phyloP scores from a whole-genome alignment of 2,888 invertebrate species.

The Agriotes lineatus region DNA sequence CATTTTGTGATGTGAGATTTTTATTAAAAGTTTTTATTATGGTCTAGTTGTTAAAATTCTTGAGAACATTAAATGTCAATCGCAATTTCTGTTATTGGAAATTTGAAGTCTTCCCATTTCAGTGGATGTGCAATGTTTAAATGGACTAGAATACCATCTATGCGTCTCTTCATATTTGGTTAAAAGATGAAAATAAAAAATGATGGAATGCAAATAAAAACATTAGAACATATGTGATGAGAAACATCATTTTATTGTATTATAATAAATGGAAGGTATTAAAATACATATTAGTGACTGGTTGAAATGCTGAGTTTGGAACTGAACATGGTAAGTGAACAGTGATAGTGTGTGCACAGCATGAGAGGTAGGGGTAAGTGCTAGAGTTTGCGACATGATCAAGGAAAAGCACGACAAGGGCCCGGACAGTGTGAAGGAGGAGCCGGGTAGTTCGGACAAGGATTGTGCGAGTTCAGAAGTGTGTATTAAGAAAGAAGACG shows the following conservation, averaged over 20 bases:
- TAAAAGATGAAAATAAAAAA: slow-evolving; percentile 67
- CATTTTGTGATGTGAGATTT: slow-evolving; percentile 68
- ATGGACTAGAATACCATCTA: slow-evolving; percentile 57
- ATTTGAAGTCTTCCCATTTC: slow-evolving; percentile 56
- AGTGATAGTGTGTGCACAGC: slow-evolving; percentile 60
- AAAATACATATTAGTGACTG: slow-evolving; percentile 53
- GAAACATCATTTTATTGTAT: slow-evolving; percentile 63
- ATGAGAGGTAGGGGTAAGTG: slow-evolving; percentile 62
- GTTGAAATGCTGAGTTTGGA: slow-evolving; percentile 54
- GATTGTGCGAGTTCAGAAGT: slow-evolving; percentile 62
- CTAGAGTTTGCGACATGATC: slow-evolving; percentile 64
- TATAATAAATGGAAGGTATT: slow-evolving; percentile 58
- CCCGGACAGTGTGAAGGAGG: slow-evolving; percentile 65
- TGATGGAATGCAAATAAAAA: slow-evolving; percentile 68
- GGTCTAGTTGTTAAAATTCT: slow-evolving; percentile 61
- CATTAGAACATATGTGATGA: slow-evolving; percentile 67
- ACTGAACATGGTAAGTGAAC: slow-evolving; percentile 58
- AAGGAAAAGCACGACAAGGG: slow-evolving; percentile 67
- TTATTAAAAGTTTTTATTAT: slow-evolving; percentile 66
- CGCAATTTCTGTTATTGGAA: slow-evolving; percentile 54
- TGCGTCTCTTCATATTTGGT: slow-evolving; percentile 65
- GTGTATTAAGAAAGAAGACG: slow-evolving; percentile 64
- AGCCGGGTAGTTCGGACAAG: slow-evolving; percentile 65
- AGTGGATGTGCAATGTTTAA: slow-evolving; percentile 59
- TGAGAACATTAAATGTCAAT: slow-evolving; percentile 60